Conservation (phyloP, 2,113 vertebrate genomes). For the Athene noctua region DNA sequence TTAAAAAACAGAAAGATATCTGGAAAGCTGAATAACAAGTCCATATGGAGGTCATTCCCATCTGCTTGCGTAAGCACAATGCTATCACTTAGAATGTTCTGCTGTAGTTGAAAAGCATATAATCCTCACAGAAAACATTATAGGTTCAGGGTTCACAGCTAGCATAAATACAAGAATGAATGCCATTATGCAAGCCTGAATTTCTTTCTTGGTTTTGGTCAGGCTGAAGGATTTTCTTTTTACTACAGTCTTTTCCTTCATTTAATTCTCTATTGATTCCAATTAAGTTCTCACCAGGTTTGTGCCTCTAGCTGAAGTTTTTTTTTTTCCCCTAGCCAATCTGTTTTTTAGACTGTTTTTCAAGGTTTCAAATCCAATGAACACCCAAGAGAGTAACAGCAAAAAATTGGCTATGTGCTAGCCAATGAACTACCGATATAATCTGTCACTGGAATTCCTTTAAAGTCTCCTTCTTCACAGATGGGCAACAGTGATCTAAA, state of each 20-base stretch:
- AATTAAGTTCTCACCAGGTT: not conserved
- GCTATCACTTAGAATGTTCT: not conserved
- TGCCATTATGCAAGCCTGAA: not conserved
- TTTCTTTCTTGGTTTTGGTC: not conserved
- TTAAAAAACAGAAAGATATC: not conserved
- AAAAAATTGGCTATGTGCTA: not conserved
- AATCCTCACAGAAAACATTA: not conserved
- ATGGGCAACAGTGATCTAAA: not conserved
- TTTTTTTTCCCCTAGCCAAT: not conserved
- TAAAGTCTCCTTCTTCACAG: not conserved
- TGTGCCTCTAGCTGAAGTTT: not conserved
- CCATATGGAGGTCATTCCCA: rapidly evolving
- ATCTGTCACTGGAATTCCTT: not conserved
- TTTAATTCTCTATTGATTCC: conserved; percentile 6
- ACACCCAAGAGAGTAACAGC: not conserved
- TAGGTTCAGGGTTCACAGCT: not conserved
- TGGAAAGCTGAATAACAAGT: not conserved
- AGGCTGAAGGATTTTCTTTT: not conserved
- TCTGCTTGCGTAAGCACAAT: not conserved
- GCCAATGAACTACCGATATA: not conserved
- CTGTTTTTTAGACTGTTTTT: not conserved
- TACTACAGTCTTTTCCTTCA: not conserved
- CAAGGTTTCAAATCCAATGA: not conserved
- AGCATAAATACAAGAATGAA: not conserved
- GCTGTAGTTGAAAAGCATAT: not conserved